Evolutionary conservation across 1,140 invertebrate species (phyloP), one percentile per base, ranked within the genome.

Genomic region (Drosophila kohkoa): DNA sequence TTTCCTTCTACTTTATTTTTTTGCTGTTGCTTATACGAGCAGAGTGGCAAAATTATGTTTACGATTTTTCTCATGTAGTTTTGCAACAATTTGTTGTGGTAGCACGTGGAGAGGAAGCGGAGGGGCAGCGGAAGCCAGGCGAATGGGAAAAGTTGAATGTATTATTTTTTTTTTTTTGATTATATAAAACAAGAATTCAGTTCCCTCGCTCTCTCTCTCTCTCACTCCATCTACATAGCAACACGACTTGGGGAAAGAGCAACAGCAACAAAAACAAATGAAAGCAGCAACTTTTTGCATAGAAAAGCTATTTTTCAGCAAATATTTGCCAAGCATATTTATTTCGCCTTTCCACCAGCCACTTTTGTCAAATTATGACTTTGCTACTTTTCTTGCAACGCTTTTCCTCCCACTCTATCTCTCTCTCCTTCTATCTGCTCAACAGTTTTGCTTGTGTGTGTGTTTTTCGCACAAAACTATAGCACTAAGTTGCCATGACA

Each of bases 321-420:
- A 87, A 79, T 82, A 88, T 87, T 82, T 88, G 75, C 55, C 59
- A 43, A 87, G 82, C 79, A 88, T 86, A 77, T 77, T 77, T 77
- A 77, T 77, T 57, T 71, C 55, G 58, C 57, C 57, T 77, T 25
- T 67, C 51, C 57, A 62, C 65, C 60, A 79, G 60, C 63, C 77
- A 79, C 83, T 88, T 88, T 81, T 89, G 85, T 83, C 83, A 89
- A 88, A 88, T 88, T 88, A 88, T 88, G 83, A 89, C 77, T 86
- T 69, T 60, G 71, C 52, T 82, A 62, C 76, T 67, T 25, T 25
- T 66, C 60, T 25, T 65, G 60, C 28, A 15, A 25, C 59, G 20
- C 20, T 25, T 25, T 25, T 48, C 13, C 25, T 10, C 54, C 20
- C 15, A 8, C 15, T 20, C 30, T 15, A 38, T 13, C 43, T n/a